A percentile compares a stretch with the other conserved stretches of the same genome.
Conservation (phyloP, 2,888 invertebrate species). For the Phania funesta region DNA sequence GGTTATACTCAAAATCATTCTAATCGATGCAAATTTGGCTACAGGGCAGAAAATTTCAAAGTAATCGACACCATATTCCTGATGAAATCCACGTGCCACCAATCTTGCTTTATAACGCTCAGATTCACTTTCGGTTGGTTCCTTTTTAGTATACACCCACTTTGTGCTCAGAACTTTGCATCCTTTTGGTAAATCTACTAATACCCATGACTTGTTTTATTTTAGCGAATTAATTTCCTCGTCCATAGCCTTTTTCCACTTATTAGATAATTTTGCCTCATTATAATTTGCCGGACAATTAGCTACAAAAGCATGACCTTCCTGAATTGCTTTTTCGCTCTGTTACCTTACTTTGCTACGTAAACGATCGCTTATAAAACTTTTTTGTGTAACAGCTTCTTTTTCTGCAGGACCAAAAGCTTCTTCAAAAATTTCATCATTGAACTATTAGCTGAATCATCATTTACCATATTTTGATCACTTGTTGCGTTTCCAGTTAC, state of each 20-base stretch:
- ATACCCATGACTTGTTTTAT: constrained; percentile 35
- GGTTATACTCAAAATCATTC: constrained; percentile 46
- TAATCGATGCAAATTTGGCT: constrained; percentile 37
- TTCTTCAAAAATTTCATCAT: constrained; percentile 29
- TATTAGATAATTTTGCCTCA: constrained; percentile 28
- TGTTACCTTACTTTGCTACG: constrained; percentile 19
- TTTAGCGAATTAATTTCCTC: constrained; percentile 50
- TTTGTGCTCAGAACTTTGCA: constrained; percentile 27
- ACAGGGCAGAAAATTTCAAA: constrained; percentile 60
- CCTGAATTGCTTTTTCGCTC: constrained; percentile 10
- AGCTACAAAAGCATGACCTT: constrained; percentile 40
- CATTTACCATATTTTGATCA: too few relatives aligned
- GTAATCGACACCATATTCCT: constrained; percentile 61
- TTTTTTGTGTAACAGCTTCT: constrained; percentile 3
- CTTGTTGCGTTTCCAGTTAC: too few relatives aligned
- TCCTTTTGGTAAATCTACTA: constrained; percentile 26
- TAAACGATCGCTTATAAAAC: constrained; percentile 41
- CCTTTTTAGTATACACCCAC: constrained; percentile 35
- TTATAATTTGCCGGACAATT: constrained; percentile 31
- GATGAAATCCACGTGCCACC: constrained; percentile 41
- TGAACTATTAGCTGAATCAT: constrained; percentile 2
- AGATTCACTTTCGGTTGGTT: constrained; percentile 14
- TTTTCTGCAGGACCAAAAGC: constrained; percentile 1
- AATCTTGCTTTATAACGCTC: constrained; percentile 53
- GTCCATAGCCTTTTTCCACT: constrained; percentile 62